Conservation (phyloP, 2,113 vertebrate species). For the Turdus rufiventris region DNA sequence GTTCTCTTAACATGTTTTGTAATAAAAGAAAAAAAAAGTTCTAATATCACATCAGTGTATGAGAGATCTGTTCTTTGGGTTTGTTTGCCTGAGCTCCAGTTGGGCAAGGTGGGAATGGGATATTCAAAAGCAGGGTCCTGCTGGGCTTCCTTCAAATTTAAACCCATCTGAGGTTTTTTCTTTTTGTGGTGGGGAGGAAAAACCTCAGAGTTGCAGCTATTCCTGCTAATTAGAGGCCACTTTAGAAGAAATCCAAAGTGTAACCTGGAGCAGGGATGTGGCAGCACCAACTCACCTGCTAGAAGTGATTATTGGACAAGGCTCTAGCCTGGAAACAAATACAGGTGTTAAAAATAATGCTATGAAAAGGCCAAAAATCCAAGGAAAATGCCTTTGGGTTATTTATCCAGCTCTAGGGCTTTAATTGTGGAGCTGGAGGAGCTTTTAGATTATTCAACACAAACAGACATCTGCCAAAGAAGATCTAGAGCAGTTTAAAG, state of each 20-base stretch:
- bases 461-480: not conserved
- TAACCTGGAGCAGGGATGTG: not conserved
- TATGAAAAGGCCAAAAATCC: not conserved
- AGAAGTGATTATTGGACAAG: not conserved
- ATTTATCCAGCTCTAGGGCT: not conserved
- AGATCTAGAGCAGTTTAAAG: not conserved
- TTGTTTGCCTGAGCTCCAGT: not conserved
- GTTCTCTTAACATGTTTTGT: constrained; percentile 68
- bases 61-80: not conserved
- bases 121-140: not conserved
- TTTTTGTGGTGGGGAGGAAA: not conserved
- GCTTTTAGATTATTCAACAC: not conserved
- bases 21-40: constrained; percentile 53
- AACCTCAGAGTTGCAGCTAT: not conserved
- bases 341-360: not conserved
- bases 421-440: not conserved
- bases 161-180: not conserved
- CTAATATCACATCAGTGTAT: constrained; percentile 27
- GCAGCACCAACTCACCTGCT: not conserved
- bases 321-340: not conserved
- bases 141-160: not conserved
- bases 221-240: not conserved
- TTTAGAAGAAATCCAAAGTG: not conserved
- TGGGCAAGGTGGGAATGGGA: not conserved
- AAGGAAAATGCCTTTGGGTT: not conserved